These are phyloP conservation scores for Dromiciops gliroides DNA, from an alignment of 2,113 vertebrate genomes.

Conservation along the genomic window DNA sequence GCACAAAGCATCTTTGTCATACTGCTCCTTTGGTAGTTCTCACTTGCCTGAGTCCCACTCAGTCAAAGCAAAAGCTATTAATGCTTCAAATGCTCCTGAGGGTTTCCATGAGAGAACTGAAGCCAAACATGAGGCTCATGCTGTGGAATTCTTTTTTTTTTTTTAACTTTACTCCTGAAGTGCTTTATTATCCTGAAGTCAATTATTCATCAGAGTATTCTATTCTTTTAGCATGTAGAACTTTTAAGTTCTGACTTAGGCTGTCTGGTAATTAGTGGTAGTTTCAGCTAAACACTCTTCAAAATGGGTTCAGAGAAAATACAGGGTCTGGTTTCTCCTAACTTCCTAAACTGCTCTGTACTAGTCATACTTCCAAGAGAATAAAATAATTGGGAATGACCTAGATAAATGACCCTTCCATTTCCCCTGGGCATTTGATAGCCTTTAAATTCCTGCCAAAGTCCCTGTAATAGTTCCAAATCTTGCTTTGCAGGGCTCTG, in stretches of 20 bases:
- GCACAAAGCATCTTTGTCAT: background rate
- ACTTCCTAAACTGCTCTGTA: constrained; percentile 51
- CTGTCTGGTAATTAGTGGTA: background rate
- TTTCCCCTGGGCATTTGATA: constrained; percentile 62
- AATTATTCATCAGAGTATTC: background rate
- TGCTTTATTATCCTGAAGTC: constrained; percentile 9
- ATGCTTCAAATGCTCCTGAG: background rate
- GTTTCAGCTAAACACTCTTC: background rate
- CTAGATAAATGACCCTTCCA: constrained; percentile 67
- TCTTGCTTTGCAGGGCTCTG: constrained; percentile 61
- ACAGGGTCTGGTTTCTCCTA: constrained; percentile 50
- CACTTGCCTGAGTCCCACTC: background rate
- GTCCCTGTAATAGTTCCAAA: constrained; percentile 64
- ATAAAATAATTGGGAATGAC: constrained; percentile 63
- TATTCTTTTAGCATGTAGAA: constrained; percentile 33
- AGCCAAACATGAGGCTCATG: background rate
- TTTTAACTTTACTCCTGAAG: background rate
- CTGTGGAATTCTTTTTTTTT: background rate
- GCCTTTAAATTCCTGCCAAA: constrained; percentile 66
- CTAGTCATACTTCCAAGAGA: constrained; percentile 63
- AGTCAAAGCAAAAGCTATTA: constrained; percentile 9
- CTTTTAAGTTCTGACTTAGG: constrained; percentile 7
- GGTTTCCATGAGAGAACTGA: background rate
- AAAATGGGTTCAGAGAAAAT: constrained; percentile 43
- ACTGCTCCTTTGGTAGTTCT: background rate